Base-by-base conservation (phyloP, 1,140 invertebrate genomes). In the Philotrypesis tridentata region DNA sequence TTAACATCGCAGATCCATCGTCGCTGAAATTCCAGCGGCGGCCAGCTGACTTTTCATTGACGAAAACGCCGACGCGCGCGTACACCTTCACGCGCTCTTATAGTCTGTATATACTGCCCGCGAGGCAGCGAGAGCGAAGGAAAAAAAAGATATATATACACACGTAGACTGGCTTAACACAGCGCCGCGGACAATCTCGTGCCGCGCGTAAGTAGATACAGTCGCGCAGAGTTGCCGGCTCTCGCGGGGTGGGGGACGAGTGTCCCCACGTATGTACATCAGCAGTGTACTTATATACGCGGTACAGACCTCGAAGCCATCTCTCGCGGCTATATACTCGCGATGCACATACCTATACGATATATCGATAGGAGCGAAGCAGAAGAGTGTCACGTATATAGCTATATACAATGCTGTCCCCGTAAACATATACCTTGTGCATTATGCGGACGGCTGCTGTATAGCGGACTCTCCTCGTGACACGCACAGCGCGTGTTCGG, bases 161-260 rank as follows among this genome's bases (percentile, higher is more conserved):
- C n/a, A n/a, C n/a, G n/a, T n/a, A n/a, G n/a, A n/a, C n/a, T n/a
- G n/a, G n/a, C n/a, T n/a, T n/a, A n/a, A n/a, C n/a, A n/a, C 17
- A 48, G 43, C 43, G 17, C 0, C 37, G 4, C 17, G 2, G 43
- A 48, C 14, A 48, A 48, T 48, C 33, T 37, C 61, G n/a, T n/a
- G n/a, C n/a, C n/a, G n/a, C n/a, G n/a, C n/a, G n/a, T n/a, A n/a
- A n/a, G n/a, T n/a, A n/a, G n/a, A n/a, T n/a, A n/a, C n/a, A n/a
- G n/a, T 12, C 1, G 60, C 37, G 60, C 27, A 37, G 48, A 55
- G 55, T 74, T 73, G 29, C 71, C 71, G 71, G 79, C 71, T 80
- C 72, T 80, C 33, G 68, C 25, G 14, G n/a, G 48, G 65, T 8
- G 73, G 25, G n/a, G 48, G 23, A 2, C 6, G 31, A 6, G 29